Evolutionary conservation across 2,113 vertebrate genomes (phyloP).

Genomic region (Pithys albifrons): DNA sequence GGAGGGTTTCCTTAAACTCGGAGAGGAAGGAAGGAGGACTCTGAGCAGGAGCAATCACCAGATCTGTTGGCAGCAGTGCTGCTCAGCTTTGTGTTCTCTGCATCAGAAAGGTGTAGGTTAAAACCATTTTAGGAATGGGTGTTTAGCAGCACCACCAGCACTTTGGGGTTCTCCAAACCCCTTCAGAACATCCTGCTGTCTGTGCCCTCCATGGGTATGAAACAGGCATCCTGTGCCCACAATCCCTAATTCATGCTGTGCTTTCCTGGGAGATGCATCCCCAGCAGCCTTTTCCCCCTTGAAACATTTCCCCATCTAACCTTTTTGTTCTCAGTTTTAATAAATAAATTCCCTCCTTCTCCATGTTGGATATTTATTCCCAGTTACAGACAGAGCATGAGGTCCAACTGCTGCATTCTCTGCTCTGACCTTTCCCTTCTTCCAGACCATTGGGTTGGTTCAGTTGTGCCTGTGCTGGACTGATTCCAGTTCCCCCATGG

Average conservation of each 20-base stretch:
- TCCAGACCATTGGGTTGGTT: too few species aligned
- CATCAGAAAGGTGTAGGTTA: not conserved
- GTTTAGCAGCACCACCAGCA: rapidly evolving
- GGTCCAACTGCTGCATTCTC: not conserved
- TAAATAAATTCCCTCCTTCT: not conserved
- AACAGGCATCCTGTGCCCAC: not conserved
- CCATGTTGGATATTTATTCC: not conserved
- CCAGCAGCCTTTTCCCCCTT: not conserved
- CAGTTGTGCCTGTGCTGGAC: not conserved
- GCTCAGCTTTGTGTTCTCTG: not conserved
- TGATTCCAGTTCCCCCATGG: not conserved
- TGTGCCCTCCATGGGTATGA: not conserved
- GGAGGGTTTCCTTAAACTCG: not conserved
- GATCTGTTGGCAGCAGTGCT: not conserved
- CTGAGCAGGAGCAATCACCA: not conserved
- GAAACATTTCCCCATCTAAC: not conserved
- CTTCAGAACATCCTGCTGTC: not conserved
- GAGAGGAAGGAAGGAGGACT: not conserved
- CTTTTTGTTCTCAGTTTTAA: not conserved
- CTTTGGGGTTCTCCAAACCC: not conserved
- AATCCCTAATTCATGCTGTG: rapidly evolving
- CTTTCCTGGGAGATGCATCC: not conserved
- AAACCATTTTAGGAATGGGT: not conserved
- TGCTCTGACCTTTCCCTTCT: not conserved
- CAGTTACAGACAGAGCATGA: not conserved